These are phyloP conservation scores for Stenopsyche tienmushanensis DNA, from an alignment of 1,140 invertebrate genomes.

Conservation along the genomic window DNA sequence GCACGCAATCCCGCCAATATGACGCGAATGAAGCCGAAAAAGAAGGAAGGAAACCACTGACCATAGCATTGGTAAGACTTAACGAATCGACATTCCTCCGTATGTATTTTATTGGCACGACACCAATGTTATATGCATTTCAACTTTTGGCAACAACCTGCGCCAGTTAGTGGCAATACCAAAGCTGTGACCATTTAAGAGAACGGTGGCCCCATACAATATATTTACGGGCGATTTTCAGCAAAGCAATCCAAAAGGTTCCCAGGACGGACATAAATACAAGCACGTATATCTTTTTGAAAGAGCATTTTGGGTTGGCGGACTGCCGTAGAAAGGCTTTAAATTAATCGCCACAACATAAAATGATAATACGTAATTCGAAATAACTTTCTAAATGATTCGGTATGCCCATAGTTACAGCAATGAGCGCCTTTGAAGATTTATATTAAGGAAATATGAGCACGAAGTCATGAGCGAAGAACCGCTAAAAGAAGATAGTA, in stretches of 20 bases:
- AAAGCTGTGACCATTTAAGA: too few species aligned
- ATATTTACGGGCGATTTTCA: too few species aligned
- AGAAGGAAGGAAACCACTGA: background rate
- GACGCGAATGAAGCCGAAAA: background rate
- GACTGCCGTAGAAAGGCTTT: too few species aligned
- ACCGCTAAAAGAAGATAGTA: conserved; percentile 30
- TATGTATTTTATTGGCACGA: conserved; percentile 32
- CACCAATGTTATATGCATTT: background rate
- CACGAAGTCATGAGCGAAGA: conserved; percentile 35
- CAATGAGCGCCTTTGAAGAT: conserved; percentile 11
- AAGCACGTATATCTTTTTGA: too few species aligned
- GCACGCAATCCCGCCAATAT: conserved; percentile 23
- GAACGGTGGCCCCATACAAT: too few species aligned
- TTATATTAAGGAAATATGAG: conserved; percentile 33
- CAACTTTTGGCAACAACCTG: background rate
- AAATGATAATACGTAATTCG: too few species aligned
- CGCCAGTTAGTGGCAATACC: too few species aligned
- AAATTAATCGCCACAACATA: too few species aligned
- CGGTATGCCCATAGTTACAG: conserved; percentile 4
- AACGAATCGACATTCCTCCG: conserved; percentile 35
- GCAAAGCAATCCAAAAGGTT: too few species aligned
- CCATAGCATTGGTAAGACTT: too few species aligned
- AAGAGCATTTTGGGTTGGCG: too few species aligned
- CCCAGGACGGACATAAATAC: too few species aligned
- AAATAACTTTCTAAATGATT: conserved; percentile 29